Evolutionary conservation across 2,797 vertebrate species (phyloP).

Genomic region (Discoglossus pictus): DNA sequence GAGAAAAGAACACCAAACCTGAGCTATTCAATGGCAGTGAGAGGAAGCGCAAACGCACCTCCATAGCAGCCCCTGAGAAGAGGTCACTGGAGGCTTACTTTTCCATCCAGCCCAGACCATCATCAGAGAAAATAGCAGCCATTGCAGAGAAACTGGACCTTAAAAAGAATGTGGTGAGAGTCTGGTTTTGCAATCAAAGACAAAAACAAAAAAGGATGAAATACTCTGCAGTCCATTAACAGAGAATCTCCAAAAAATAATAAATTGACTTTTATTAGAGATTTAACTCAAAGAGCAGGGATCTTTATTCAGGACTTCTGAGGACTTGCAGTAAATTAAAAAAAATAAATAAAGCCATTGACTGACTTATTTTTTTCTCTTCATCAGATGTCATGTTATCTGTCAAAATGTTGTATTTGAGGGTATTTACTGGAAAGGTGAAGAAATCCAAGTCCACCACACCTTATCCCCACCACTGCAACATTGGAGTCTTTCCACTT

Average conservation of each 20-base stretch:
- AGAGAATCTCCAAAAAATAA: slow-evolving; percentile 17
- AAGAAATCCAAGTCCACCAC: neutral
- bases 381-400: no score
- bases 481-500: slow-evolving; percentile 9
- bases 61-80: slow-evolving; percentile 92
- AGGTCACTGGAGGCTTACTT: slow-evolving; percentile 92
- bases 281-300: slow-evolving; percentile 59
- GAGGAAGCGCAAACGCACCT: slow-evolving; percentile 88
- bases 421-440: no score
- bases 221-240: slow-evolving; percentile 88
- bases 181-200: slow-evolving; percentile 94
- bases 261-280: slow-evolving; percentile 38
- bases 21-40: slow-evolving; percentile 80
- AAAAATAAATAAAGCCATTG: slow-evolving; percentile 42
- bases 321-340: slow-evolving; percentile 51
- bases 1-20: slow-evolving; percentile 81
- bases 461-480: neutral
- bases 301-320: slow-evolving; percentile 53
- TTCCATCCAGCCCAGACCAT: slow-evolving; percentile 89
- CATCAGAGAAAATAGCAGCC: slow-evolving; percentile 89
- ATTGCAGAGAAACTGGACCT: slow-evolving; percentile 92
- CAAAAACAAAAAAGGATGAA: slow-evolving; percentile 96
- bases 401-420: no score
- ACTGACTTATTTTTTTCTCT: slow-evolving; percentile 43
- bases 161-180: slow-evolving; percentile 92